Evolutionary conservation across 2,888 invertebrate species (phyloP), one percentile per base, ranked within the genome.

Genomic region (Pasiphila rectangulata): DNA sequence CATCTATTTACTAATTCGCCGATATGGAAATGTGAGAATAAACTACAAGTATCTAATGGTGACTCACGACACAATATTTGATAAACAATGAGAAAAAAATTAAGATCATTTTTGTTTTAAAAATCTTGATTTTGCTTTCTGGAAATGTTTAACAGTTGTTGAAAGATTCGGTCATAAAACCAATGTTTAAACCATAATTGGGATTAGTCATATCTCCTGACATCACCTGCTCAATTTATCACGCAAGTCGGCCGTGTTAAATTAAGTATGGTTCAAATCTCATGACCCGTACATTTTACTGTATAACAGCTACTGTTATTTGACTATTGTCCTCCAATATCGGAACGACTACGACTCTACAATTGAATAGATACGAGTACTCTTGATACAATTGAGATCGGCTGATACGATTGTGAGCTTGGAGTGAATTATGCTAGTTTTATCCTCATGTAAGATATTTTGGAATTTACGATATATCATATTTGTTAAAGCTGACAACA

Each of bases 261-360:
- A 45, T 49, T 44, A 17, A 41, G 41, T 19, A 16, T 39, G 40
- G 35, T 46, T 56, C 30, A 39, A 44, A 44, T 42, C 37, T 47
- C 48, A 51, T 58, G 56, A 51, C 48, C 56, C 9, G 36, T 36
- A 40, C 35, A 30, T 41, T 51, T 44, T 16, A 17, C 10, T 9
- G 9, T 10, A 10, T 32, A 19, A 6, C 9, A 27, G 1, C 27
- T 13, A 21, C 23, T 46, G 46, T 69, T 64, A 72, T 72, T 68
- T 67, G 59, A 52, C 80, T 69, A 83, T 86, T 85, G 83, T 86
- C 76, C 77, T 74, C 83, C 74, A 80, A 82, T 84, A 79, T 73
- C 65, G 73, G 70, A 57, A 53, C 30, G 17, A 17, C n/a, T n/a
- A n/a, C 68, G 64, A 61, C 56, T 61, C 58, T 57, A 59, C 70